Percentiles rank a stretch among this genome's conserved stretches.
Evolutionary conservation across 2,797 vertebrate genomes (phyloP).

Genomic region (Lithobates sylvaticus): DNA sequence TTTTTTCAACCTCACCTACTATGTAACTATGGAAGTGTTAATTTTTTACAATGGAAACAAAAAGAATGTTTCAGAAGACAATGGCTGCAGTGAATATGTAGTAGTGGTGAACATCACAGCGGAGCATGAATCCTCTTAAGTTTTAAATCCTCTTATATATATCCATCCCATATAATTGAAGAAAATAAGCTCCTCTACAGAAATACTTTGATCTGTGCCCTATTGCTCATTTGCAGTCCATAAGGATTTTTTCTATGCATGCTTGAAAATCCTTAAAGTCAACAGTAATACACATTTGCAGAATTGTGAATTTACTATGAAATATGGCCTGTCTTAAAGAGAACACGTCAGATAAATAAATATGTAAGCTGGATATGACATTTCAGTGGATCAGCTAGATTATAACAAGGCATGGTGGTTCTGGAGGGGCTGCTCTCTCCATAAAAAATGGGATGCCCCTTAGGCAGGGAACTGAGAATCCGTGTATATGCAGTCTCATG

Average conservation of each 20-base stretch:
- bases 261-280: background rate
- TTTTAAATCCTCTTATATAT: constrained; percentile 48
- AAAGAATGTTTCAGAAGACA: constrained; percentile 4
- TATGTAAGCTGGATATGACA: too few relatives aligned
- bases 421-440: too few relatives aligned
- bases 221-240: constrained; percentile 9
- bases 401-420: too few relatives aligned
- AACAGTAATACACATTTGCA: background rate
- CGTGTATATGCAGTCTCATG: too few relatives aligned
- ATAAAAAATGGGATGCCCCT: too few relatives aligned
- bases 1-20: too few relatives aligned
- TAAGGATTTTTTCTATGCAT: background rate
- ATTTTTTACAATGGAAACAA: background rate
- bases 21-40: background rate
- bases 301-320: background rate
- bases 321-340: background rate
- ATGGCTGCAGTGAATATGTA: background rate
- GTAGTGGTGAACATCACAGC: background rate
- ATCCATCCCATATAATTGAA: constrained; percentile 46
- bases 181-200: constrained; percentile 30
- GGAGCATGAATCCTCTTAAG: constrained; percentile 46
- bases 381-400: too few relatives aligned
- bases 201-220: constrained; percentile 50
- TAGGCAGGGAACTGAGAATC: too few relatives aligned
- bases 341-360: background rate